Evolutionary conservation across 2,797 vertebrate genomes (phyloP), one percentile per base, ranked within the genome.

Genomic region (Zalophus californianus): DNA sequence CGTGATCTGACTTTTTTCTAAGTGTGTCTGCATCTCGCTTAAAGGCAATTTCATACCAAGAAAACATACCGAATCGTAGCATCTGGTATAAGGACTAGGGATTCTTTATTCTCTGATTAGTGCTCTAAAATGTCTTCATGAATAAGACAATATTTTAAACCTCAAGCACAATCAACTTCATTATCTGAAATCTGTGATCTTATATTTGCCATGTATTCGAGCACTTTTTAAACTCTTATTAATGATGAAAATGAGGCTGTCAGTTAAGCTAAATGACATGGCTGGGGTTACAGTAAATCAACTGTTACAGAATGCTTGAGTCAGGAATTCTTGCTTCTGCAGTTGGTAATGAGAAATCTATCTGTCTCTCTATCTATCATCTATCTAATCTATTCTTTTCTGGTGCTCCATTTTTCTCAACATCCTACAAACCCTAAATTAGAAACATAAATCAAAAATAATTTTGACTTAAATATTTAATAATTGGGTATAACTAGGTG

Each of bases 141-240:
- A 96, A 92, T 66, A 79, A 94, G 18, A 14, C 62, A 87, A 48
- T 92, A 96, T 86, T 90, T 79, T 90, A 78, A 79, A 79, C 48
- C 64, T 83, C 50, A 52, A 73, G n/a, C 54, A 82, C 84, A 90
- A 86, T 92, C 52, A 73, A 58, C 79, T 89, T 95, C 84, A 52
- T 94, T 89, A 90, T 92, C 92, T 96, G 73, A 96, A 94, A 89
- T 70, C 44, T 96, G 23, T 83, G 60, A n/a, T 92, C 73, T 94
- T 94, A 16, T 80, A 77, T 70, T 64, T 92, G 64, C 58, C 60
- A 89, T 56, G 66, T 77, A 78, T 56, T 95, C 89, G 48, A 90
- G 83, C 25, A 93, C 77, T 72, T 77, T 79, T 20, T 50, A 87
- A 58, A 95, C 58, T 79, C 86, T 90, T 79, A 84, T 82, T 94